Evolutionary conservation across 2,113 vertebrate genomes (phyloP), one percentile per base, ranked within the genome.

Genomic region (Rhabdornis inornatus): DNA sequence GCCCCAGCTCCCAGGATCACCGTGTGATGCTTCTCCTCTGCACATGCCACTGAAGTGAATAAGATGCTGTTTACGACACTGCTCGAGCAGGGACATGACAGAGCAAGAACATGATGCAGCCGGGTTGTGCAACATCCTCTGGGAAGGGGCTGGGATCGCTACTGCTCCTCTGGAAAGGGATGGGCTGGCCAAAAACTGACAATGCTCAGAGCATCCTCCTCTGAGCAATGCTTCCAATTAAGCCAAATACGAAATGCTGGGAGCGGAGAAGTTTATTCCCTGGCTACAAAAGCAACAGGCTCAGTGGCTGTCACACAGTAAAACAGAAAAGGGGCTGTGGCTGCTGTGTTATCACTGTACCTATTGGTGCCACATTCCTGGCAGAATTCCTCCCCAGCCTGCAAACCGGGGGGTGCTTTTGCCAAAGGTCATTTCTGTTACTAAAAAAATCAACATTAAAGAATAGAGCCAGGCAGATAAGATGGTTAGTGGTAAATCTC

Each of bases 341-440:
- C 11, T 44, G 45, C 3, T 76, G 37, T 7, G 31, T 0, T 40
- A 12, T 10, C 66, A 23, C 31, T 17, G 15, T 56, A 40, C 25
- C 22, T 25, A 4, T 25, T 35, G 2, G 0, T 78, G 31, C 45
- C 33, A 0, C 3, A 4, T 3, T 5, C 0, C 24, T 4, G 37
- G 28, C 35, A 56, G 15, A 15, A n/a, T 47, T 77, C 6, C 0
- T 22, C 30, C 30, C 57, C 56, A 33, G 6, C 4, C 6, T 31
- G 27, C 13, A 31, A 27, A 64, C 0, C 35, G 18, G 6, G 12
- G 15, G 15, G 7, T 1, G 6, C 9, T 87, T 87, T 25, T 68
- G 42, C 16, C 52, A 64, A 31, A 63, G 21, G 15, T 59, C 7
- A 23, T 45, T 84, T 42, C 56, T 78, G 11, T 44, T 71, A 15